Evolutionary conservation across 2,797 vertebrate genomes (phyloP).

Genomic region (Leptoclinus maculatus): DNA sequence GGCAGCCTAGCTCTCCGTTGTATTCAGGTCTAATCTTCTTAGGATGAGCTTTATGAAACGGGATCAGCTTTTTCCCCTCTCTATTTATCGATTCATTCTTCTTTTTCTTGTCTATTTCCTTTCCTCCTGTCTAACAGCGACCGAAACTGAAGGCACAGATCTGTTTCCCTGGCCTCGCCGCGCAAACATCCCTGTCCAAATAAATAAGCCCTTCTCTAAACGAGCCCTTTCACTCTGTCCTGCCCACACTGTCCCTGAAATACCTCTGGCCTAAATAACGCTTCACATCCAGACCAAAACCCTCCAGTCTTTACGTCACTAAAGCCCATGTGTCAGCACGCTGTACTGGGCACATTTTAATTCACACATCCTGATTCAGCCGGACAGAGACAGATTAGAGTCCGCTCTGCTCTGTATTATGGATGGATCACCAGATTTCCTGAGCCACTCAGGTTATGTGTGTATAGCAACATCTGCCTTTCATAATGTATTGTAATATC

Average conservation of each 20-base stretch:
- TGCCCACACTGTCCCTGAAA: conserved; percentile 66
- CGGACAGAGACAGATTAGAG: conserved; percentile 51
- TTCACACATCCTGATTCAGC: conserved; percentile 59
- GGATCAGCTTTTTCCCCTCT: conserved; percentile 22
- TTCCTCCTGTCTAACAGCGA: neutral
- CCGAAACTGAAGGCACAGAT: neutral
- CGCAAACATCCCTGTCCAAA: conserved; percentile 35
- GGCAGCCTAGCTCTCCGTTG: neutral
- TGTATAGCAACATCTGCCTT: neutral
- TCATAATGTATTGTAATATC: neutral
- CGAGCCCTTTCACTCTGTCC: conserved; percentile 52
- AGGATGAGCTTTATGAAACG: conserved; percentile 37
- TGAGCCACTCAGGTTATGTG: neutral
- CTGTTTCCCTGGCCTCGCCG: neutral
- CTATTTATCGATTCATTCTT: conserved; percentile 10
- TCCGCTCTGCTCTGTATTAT: conserved; percentile 17
- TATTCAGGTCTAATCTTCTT: conserved; percentile 34
- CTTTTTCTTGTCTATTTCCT: neutral
- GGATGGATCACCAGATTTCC: conserved; percentile 12
- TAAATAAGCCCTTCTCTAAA: conserved; percentile 59
- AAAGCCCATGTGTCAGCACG: conserved; percentile 55
- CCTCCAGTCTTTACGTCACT: conserved; percentile 65
- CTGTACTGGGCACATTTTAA: conserved; percentile 51
- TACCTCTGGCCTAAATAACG: conserved; percentile 75
- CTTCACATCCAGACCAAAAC: conserved; percentile 66